Percentiles rank a stretch among this genome's conserved stretches.
These are phyloP conservation scores for Phoenicopterus ruber DNA, from an alignment of 2,113 vertebrate species.

Conservation along the genomic window DNA sequence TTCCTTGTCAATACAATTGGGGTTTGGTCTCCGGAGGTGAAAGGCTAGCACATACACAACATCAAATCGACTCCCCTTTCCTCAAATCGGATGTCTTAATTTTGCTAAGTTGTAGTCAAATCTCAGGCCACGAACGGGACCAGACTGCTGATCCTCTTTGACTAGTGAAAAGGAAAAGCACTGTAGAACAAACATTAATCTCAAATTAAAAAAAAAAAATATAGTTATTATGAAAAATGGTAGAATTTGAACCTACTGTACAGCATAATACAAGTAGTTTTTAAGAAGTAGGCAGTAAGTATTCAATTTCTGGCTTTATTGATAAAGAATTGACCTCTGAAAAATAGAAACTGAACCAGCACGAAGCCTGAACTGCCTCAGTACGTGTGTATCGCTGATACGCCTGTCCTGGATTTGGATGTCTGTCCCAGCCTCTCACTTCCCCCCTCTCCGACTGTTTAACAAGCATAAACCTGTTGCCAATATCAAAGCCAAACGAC, in stretches of 20 bases:
- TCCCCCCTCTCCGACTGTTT: background rate
- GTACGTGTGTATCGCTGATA: conserved; percentile 1
- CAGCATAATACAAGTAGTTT: background rate
- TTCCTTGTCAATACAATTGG: background rate
- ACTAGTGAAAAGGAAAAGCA: background rate
- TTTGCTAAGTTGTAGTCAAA: background rate
- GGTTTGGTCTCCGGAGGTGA: conserved; percentile 19
- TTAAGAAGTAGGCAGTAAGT: conserved; percentile 35
- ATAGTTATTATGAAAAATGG: background rate
- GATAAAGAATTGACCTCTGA: conserved; percentile 49
- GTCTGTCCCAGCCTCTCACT: conserved; percentile 32
- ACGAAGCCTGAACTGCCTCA: conserved; percentile 50
- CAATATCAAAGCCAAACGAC: conserved; percentile 36
- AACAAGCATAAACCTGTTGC: conserved; percentile 49
- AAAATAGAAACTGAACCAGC: conserved; percentile 46
- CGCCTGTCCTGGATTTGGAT: background rate
- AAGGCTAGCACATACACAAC: background rate
- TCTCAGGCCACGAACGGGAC: background rate
- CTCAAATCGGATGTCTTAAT: background rate
- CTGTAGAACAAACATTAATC: background rate
- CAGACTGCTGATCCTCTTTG: background rate
- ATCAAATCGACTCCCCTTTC: background rate
- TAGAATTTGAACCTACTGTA: background rate
- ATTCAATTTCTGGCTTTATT: conserved; percentile 51
- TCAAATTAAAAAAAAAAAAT: background rate